These are phyloP conservation scores for Diplolepis rosae DNA, from an alignment of 2,888 invertebrate genomes.

Conservation along the genomic window DNA sequence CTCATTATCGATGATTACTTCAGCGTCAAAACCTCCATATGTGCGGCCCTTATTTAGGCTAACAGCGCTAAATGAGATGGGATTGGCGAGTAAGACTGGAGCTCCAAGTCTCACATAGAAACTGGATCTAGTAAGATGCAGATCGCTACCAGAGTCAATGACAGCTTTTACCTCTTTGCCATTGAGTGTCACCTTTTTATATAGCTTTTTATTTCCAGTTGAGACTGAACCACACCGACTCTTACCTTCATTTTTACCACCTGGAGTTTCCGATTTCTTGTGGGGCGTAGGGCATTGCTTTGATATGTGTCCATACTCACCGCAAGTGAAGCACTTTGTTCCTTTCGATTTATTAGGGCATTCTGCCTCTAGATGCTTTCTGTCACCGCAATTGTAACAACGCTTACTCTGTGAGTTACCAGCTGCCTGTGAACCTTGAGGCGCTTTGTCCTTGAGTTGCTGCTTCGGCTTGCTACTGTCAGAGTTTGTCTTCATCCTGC, in stretches of 20 bases:
- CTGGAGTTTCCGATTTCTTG: background rate
- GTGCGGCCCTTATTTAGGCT: no score
- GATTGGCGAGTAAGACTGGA: no score
- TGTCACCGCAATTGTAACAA: background rate
- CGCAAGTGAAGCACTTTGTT: conserved; percentile 43
- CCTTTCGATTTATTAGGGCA: conserved; percentile 41
- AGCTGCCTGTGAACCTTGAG: background rate
- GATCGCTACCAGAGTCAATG: conserved; percentile 37
- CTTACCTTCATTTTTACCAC: no score
- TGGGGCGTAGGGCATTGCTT: background rate
- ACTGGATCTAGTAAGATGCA: conserved; percentile 35
- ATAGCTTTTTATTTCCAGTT: conserved; percentile 37
- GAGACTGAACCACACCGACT: conserved; percentile 14
- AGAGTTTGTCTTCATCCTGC: background rate
- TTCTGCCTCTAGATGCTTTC: conserved; percentile 30
- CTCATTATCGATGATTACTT: background rate
- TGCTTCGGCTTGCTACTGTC: background rate
- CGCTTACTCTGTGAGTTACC: background rate
- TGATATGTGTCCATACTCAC: conserved; percentile 41
- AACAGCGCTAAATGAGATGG: no score
- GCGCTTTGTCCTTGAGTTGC: background rate
- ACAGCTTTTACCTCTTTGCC: conserved; percentile 33
- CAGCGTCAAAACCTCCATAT: no score
- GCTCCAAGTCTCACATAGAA: conserved; percentile 27
- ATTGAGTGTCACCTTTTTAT: conserved; percentile 35